These are phyloP conservation scores for Apamea anceps DNA, from an alignment of 2,888 invertebrate genomes.

Conservation along the genomic window DNA sequence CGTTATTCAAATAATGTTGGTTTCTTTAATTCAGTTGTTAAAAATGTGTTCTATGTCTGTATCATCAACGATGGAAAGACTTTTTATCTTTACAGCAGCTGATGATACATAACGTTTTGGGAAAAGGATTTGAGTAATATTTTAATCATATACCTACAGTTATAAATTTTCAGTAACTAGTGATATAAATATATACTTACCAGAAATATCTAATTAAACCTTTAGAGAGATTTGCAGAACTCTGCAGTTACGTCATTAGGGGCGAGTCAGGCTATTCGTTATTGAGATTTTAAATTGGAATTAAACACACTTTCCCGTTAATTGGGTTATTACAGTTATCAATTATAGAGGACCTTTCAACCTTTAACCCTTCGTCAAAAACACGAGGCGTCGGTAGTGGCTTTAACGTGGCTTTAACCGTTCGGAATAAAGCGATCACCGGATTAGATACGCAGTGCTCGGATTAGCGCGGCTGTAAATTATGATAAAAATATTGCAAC, in stretches of 20 bases:
- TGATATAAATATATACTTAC: neutral
- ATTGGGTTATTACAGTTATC: neutral
- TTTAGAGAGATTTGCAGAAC: neutral
- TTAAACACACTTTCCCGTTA: neutral
- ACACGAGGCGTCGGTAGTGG: neutral
- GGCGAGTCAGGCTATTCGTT: neutral
- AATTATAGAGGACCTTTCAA: neutral
- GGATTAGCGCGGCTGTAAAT: neutral
- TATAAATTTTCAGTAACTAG: neutral
- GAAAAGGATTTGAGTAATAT: neutral
- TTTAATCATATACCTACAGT: neutral
- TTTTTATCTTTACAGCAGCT: neutral
- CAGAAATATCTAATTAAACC: neutral
- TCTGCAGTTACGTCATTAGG: neutral
- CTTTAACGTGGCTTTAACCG: neutral
- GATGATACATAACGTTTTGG: neutral
- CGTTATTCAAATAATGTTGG: neutral
- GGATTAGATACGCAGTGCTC: constrained; percentile 3
- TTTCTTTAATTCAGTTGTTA: neutral
- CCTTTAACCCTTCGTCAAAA: neutral
- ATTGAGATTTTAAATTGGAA: neutral
- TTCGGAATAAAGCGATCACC: constrained; percentile 1
- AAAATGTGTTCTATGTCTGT: neutral
- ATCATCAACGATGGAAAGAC: neutral
- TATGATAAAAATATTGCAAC: neutral